Evolutionary conservation across 2,797 vertebrate species (phyloP), one percentile per base, ranked within the genome.

Genomic region (Petrocephalus schoutedeni): DNA sequence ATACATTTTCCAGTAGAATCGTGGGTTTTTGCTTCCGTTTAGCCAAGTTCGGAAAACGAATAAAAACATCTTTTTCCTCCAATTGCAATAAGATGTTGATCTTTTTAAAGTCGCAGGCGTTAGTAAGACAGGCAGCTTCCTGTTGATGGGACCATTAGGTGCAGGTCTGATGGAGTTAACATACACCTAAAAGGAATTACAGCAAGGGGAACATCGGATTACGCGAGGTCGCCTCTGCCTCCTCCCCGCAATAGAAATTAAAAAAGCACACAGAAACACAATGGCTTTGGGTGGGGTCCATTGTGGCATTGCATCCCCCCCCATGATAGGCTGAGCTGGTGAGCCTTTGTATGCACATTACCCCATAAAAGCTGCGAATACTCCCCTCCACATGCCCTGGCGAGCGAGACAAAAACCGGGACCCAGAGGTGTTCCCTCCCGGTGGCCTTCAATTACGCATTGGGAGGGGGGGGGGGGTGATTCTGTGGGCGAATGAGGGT

Each of bases 1-100:
- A 94, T 96, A 96, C 95, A 94, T 96, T 96, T 96, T 95, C 92
- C 93, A 74, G 91, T 92, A 92, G 94, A 95, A 95, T 95, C 94
- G 93, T 94, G 93, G 92, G 93, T 95, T 95, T 95, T 93, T 94
- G 92, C 93, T 92, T 87, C 93, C 84, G 89, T 54, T 74, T 95
- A 95, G 95, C 93, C 90, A 93, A 94, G 94, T 95, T 95, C 94
- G 85, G 88, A 41, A 93, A 94, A 94, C 94, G 94, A 93, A 95
- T 94, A 94, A 95, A 83, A 95, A 94, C 91, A 14, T 89, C 91
- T 88, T 90, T 91, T 94, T 95, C 93, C 90, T 88, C 91, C 90
- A 91, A 92, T 86, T 89, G 91, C 89, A 49, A 88, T 91, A 92
- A 94, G 93, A 94, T 92, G 92, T 92, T 92, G n/a, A 74, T 41